Conservation (phyloP, 2,113 vertebrate species). For the Calcarius ornatus region DNA sequence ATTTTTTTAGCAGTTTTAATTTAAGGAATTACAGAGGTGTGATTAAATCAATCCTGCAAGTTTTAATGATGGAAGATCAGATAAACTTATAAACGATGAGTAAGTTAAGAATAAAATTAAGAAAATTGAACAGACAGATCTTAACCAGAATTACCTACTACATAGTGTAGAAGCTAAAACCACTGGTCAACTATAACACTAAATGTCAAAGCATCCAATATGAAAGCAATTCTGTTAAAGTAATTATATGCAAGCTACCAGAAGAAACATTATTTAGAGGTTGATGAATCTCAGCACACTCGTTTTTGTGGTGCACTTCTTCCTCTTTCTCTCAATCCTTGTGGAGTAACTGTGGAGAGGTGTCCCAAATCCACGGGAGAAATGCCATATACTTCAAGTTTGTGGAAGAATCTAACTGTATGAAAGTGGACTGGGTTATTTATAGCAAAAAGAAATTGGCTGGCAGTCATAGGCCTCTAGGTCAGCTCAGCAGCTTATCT, state of each 20-base stretch:
- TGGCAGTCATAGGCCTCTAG: not conserved
- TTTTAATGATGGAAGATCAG: not conserved
- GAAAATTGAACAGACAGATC: not conserved
- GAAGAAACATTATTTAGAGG: not conserved
- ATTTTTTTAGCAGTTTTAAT: not conserved
- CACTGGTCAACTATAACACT: not conserved
- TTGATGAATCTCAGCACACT: not conserved
- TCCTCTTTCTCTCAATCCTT: not conserved
- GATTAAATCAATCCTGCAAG: not conserved
- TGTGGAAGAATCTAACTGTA: not conserved
- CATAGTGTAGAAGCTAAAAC: not conserved
- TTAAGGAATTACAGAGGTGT: not conserved
- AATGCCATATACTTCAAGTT: not conserved
- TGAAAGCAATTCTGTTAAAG: not conserved
- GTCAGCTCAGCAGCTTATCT: not conserved
- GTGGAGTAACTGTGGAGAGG: not conserved
- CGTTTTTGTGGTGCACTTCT: not conserved
- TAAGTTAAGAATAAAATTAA: not conserved
- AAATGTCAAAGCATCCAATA: not conserved
- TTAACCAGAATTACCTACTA: not conserved
- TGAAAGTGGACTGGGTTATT: not conserved
- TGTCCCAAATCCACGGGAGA: rapidly evolving
- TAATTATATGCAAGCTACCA: not conserved
- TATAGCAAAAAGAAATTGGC: rapidly evolving
- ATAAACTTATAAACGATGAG: not conserved